Conservation (phyloP, 2,888 invertebrate species). For the Adela reaumurella region DNA sequence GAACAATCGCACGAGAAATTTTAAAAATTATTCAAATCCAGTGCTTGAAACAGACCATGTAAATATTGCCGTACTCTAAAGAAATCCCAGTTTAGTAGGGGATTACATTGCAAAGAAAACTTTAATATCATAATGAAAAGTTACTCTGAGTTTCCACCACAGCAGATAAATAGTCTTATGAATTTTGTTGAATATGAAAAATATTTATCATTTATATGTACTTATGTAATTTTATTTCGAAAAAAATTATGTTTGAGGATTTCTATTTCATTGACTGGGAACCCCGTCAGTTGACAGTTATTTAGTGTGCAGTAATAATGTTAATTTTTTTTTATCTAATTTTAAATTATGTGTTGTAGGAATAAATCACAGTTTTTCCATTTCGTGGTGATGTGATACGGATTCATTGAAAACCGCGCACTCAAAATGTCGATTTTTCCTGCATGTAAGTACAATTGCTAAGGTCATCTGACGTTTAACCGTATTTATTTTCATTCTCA, state of each 20-base stretch:
- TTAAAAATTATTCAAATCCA: no score
- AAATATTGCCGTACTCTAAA: no score
- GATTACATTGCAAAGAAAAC: no score
- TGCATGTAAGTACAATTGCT: constrained; percentile 4
- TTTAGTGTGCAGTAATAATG: not conserved
- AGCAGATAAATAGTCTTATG: no score
- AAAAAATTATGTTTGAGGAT: not conserved
- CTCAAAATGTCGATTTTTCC: not conserved
- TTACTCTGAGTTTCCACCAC: no score
- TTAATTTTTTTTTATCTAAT: not conserved
- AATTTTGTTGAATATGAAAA: not conserved
- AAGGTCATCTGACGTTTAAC: constrained; percentile 27
- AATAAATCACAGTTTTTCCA: not conserved
- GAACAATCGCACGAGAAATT: no score
- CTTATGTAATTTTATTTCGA: not conserved
- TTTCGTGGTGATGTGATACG: not conserved
- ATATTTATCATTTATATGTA: not conserved
- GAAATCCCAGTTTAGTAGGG: no score
- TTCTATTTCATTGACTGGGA: not conserved
- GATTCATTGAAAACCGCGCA: not conserved
- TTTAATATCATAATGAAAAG: no score
- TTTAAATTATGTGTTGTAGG: not conserved
- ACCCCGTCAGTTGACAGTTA: not conserved
- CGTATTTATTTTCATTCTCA: constrained; percentile 8
- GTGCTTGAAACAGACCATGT: no score